Evolutionary conservation across 1,140 invertebrate genomes (phyloP), one percentile per base, ranked within the genome.

Genomic region (Sinella curviseta): DNA sequence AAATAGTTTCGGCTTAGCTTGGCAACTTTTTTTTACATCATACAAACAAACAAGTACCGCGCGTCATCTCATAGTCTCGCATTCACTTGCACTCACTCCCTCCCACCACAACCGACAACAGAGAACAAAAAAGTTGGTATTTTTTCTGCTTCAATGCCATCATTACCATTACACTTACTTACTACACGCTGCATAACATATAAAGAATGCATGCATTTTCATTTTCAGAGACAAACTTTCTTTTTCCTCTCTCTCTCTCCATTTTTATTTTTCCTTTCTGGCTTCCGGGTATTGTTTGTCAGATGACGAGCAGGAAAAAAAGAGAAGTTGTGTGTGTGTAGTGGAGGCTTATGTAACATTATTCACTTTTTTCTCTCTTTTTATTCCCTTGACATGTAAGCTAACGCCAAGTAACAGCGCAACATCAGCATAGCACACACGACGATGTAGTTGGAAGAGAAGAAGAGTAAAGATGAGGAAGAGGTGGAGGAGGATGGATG

Each of bases 251-350:
- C 24, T 60, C 4, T 26, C 4, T 26, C 4, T 60, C 14, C 8
- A 17, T 4, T n/a, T 26, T 14, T 60, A 4, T 8, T 48, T 17
- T 60, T 60, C 24, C 57, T n/a, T 60, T 16, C 24, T 26, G 24
- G 57, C 57, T 60, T 60, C 57, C 57, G 57, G 57, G 14, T 60
- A 60, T 26, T n/a, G 57, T 60, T 60, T 60, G 24, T 60, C 8
- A n/a, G 3, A 26, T 26, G 57, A 17, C 14, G 24, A 60, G 4
- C 8, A 60, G 24, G 8, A n/a, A n/a, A n/a, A n/a, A n/a, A n/a
- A n/a, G n/a, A n/a, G n/a, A n/a, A n/a, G n/a, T n/a, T n/a, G n/a
- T n/a, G n/a, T n/a, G n/a, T n/a, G n/a, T n/a, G n/a, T n/a, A n/a
- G n/a, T n/a, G n/a, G n/a, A n/a, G n/a, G n/a, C 20, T 48, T 48